Conservation (phyloP, 2,797 vertebrate species). For the Silurus lanzhouensis region DNA sequence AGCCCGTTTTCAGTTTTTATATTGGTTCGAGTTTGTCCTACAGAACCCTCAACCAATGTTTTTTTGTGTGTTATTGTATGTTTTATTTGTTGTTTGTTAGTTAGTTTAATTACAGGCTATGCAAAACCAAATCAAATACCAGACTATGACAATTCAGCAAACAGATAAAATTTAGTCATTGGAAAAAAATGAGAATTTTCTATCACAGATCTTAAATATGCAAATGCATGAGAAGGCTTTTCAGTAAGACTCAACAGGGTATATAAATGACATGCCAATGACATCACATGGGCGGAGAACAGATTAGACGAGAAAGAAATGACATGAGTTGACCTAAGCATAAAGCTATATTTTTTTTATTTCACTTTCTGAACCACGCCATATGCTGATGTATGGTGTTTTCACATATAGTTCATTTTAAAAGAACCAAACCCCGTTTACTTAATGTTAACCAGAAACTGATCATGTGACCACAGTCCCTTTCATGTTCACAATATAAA, state of each 20-base stretch:
- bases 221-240: neutral
- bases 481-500: too few relatives aligned
- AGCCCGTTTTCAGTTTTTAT: neutral
- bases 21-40: neutral
- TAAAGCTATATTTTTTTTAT: too few relatives aligned
- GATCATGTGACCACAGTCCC: too few relatives aligned
- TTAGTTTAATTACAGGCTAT: neutral
- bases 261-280: neutral
- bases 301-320: neutral
- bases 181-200: neutral
- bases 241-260: neutral
- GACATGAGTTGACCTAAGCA: neutral
- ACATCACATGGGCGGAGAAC: neutral
- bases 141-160: neutral
- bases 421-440: too few relatives aligned
- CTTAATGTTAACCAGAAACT: too few relatives aligned
- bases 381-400: too few relatives aligned
- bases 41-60: neutral
- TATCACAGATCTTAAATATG: neutral
- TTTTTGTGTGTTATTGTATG: neutral
- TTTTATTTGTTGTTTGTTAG: neutral
- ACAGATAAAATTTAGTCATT: neutral
- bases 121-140: neutral
- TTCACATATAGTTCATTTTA: too few relatives aligned
- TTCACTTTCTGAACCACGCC: too few relatives aligned